Base-by-base conservation (phyloP, 2,113 vertebrate species). In the Strix uralensis region DNA sequence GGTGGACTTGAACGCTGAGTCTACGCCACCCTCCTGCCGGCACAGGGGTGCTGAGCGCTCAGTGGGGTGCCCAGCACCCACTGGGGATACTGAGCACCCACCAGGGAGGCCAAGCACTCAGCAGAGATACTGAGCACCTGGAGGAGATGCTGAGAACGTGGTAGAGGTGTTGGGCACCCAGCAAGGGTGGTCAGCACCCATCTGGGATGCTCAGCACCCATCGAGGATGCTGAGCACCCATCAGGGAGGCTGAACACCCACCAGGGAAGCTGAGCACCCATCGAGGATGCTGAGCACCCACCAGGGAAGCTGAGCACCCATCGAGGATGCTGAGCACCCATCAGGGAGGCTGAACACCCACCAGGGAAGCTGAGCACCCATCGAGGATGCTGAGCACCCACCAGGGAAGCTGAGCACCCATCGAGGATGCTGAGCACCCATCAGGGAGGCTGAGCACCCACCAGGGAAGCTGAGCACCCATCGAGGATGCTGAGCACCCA, bases 1-100 rank as follows among this genome's bases (percentile, higher is more conserved):
- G 12, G 82, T 27, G 61, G 66, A 34, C 79, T 89, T 96, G 52
- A 98, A 98, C 0, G 97, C 97, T 0, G 96, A 98, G 38, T 97
- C 97, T 88, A 98, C 97, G 0, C 98, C 96, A 0, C 98, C 98
- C 11, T 98, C 98, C 98, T 98, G 88, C 44, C 13, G 3, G 54
- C 29, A 66, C 7, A 0, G 42, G 36, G 67, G 9, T 63, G 65
- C 38, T 57, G 70, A 78, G 84, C 1, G 9, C 46, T 10, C 16
- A 3, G 8, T 1, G 12, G 20, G 51, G 20, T 49, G 27, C 51
- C 23, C 63, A n/a, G 57, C 49, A 38, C n/a, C 54, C 51, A 51
- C 20, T 3, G 12, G 40, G 12, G 65, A 16, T 52, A 32, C 15
- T 14, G 25, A 52, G 58, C 32, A 85, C 25, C 57, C 34, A 58